These are phyloP conservation scores for Gonioctena quinquepunctata DNA, from an alignment of 1,140 invertebrate genomes.

Conservation along the genomic window DNA sequence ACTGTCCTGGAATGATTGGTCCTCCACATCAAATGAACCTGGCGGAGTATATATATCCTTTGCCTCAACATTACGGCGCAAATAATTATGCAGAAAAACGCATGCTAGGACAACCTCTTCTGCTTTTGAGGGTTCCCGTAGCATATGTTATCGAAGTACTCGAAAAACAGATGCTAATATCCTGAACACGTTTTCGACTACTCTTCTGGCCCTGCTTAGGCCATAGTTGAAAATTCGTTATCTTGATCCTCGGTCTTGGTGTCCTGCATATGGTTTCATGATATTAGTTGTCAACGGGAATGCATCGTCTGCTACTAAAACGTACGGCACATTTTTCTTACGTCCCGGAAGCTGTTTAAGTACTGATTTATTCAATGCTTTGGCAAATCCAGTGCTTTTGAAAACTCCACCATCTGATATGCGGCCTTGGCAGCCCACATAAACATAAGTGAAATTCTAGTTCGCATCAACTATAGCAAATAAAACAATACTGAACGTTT, in stretches of 20 bases:
- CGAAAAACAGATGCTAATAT: conserved; percentile 55
- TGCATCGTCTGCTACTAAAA: conserved; percentile 29
- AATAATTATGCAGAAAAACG: neutral
- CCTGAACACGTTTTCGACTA: conserved; percentile 62
- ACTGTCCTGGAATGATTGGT: neutral
- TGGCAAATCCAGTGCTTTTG: conserved; percentile 34
- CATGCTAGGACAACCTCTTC: neutral
- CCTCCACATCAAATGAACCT: conserved; percentile 8
- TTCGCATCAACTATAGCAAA: conserved; percentile 57
- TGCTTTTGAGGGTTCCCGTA: conserved; percentile 40
- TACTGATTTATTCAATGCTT: neutral
- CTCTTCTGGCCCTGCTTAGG: conserved; percentile 51
- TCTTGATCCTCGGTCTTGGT: conserved; percentile 42
- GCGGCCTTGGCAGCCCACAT: conserved; percentile 55
- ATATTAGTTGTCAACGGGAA: conserved; percentile 56
- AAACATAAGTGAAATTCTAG: conserved; percentile 56
- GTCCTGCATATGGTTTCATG: conserved; percentile 57
- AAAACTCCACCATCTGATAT: conserved; percentile 53
- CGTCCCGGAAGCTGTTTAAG: neutral
- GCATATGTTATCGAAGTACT: too few relatives aligned
- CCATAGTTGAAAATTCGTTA: conserved; percentile 54
- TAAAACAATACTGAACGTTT: conserved; percentile 45
- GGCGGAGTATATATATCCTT: neutral
- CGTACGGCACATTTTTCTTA: neutral
- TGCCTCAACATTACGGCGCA: neutral